Percentiles rank a stretch among this genome's conserved stretches.
Evolutionary conservation across 2,797 vertebrate genomes (phyloP).

Genomic region (Protosalanx chinensis): DNA sequence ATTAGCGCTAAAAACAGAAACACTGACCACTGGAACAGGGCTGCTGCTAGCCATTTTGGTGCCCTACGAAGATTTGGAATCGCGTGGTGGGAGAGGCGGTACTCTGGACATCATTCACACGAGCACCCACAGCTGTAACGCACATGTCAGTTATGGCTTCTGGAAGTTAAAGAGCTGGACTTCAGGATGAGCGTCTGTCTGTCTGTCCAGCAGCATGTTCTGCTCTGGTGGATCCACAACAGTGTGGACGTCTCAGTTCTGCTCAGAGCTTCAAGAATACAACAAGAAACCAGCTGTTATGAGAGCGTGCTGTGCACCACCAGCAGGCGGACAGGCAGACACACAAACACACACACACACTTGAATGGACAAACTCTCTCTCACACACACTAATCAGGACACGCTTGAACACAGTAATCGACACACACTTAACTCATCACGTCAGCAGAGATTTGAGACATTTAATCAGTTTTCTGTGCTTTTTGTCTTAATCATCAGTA

Average conservation of each 20-base stretch:
- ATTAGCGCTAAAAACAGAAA: neutral
- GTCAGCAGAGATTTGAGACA: constrained; percentile 12
- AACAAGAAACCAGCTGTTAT: neutral
- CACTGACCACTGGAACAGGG: neutral
- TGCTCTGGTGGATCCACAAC: neutral
- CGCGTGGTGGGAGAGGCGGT: too few relatives aligned
- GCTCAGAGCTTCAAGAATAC: neutral
- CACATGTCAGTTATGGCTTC: too few relatives aligned
- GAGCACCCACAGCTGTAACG: too few relatives aligned
- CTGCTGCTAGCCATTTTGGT: too few relatives aligned
- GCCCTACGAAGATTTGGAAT: too few relatives aligned
- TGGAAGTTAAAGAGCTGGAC: too few relatives aligned
- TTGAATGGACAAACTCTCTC: neutral
- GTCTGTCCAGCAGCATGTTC: neutral
- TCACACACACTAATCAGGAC: neutral
- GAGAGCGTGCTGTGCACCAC: neutral
- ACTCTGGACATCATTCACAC: too few relatives aligned
- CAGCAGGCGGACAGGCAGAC: neutral
- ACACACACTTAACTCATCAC: neutral
- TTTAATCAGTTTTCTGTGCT: constrained; percentile 11
- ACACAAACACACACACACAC: neutral
- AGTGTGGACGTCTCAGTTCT: neutral
- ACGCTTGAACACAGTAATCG: neutral
- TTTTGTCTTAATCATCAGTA: constrained; percentile 1
- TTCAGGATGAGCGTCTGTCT: too few relatives aligned